Base-by-base conservation (phyloP, 1,140 invertebrate species). In the Drosophila carrolli region DNA sequence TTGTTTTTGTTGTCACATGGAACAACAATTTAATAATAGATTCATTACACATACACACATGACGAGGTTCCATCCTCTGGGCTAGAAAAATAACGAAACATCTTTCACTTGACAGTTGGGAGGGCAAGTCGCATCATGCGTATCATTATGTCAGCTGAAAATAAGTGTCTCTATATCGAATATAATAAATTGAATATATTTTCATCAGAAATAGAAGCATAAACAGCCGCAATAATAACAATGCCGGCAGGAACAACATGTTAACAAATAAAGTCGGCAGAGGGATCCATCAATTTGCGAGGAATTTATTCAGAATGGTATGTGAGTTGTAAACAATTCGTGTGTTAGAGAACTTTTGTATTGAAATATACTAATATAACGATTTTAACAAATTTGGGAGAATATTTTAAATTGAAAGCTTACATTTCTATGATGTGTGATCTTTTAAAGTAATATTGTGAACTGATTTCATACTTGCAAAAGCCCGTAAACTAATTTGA, bases 141-240 rank as follows among this genome's bases (percentile, higher is more conserved):
- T 75, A 76, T 73, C 83, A 83, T 86, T 88, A 76, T 86, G 83
- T 73, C 70, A 83, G 79, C 79, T 79, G 51, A 83, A 79, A 83
- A 83, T 71, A 89, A 89, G 83, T 79, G 76, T 89, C 79, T 82
- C 79, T 89, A 82, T 88, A 88, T 73, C 62, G 63, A 76, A 77
- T 89, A 88, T 88, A 88, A 88, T 88, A 88, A 88, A 88, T 88
- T 88, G 84, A 88, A 88, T 88, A 89, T 70, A 89, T 89, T 88
- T 88, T 77, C 83, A 86, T 88, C 82, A 88, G 83, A 78, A 88
- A 88, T 83, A 73, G 78, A 59, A 76, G 70, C 65, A n/a, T 16
- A 81, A 86, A 78, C 75, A 81, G 80, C 59, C 82, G 55, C 74
- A 85, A 46, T 67, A 77, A 70, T 62, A 60, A 51, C 50, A 70